Percentiles rank a stretch among this genome's conserved stretches.
phyloP scores from a whole-genome alignment of 1,140 invertebrate genomes.

The Oncopeltus fasciatus region DNA sequence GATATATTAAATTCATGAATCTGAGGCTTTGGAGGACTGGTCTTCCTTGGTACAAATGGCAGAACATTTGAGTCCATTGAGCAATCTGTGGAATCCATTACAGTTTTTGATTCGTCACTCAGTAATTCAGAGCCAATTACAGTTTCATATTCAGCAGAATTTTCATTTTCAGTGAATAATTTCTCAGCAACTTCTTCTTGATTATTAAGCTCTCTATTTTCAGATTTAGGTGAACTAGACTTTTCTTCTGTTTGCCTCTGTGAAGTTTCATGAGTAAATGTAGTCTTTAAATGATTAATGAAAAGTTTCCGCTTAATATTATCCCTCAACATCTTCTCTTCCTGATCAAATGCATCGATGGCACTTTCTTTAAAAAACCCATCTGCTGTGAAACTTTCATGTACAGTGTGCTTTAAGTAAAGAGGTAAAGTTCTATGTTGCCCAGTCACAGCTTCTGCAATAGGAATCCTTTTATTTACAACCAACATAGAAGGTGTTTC shows the following conservation, averaged over 20 bases:
- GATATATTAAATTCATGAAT: no score
- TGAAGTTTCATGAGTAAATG: slow-evolving; percentile 19
- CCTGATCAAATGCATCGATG: slow-evolving; percentile 39
- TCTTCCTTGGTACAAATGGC: no score
- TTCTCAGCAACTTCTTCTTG: not conserved
- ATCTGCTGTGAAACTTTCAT: slow-evolving; percentile 45
- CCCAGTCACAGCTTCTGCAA: slow-evolving; percentile 21
- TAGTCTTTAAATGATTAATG: not conserved
- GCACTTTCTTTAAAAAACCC: slow-evolving; percentile 39
- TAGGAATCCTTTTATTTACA: slow-evolving; percentile 18
- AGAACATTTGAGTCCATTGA: no score
- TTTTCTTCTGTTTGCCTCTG: slow-evolving; percentile 18
- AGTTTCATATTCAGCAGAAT: no score
- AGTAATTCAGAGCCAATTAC: no score
- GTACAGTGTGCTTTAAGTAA: slow-evolving; percentile 18
- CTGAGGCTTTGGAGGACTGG: no score
- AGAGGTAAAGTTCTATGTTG: slow-evolving; percentile 14
- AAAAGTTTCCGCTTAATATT: slow-evolving; percentile 8
- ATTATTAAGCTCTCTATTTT: not conserved
- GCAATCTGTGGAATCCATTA: no score
- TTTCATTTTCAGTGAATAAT: not conserved
- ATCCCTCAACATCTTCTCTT: slow-evolving; percentile 19
- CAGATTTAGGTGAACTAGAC: not conserved
- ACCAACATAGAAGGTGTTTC: slow-evolving; percentile 21
- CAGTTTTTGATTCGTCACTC: no score